Percentiles rank a stretch among this genome's conserved stretches.
These are phyloP conservation scores for Centropyge bicolor DNA, from an alignment of 2,797 vertebrate species.

Conservation along the genomic window DNA sequence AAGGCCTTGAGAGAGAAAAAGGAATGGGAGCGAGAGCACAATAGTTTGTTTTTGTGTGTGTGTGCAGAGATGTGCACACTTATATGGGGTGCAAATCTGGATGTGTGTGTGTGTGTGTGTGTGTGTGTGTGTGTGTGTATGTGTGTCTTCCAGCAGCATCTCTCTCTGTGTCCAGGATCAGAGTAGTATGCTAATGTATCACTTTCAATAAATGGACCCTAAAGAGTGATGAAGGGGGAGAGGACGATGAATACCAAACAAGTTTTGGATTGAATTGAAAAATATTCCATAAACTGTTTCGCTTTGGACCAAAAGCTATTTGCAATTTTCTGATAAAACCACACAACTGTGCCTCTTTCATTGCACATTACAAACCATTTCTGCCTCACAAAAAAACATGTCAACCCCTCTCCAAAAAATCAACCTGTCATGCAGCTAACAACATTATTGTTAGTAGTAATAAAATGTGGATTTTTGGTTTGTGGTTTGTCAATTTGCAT, in stretches of 20 bases:
- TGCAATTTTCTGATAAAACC: background rate
- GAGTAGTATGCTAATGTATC: conserved; percentile 28
- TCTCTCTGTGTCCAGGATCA: conserved; percentile 30
- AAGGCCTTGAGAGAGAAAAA: conserved; percentile 60
- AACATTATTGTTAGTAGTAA: background rate
- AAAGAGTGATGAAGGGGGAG: background rate
- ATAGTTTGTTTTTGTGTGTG: conserved; percentile 48
- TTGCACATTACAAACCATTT: background rate
- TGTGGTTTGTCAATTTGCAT: background rate
- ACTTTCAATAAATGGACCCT: conserved; percentile 29
- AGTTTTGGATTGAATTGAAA: background rate
- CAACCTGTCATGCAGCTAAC: background rate
- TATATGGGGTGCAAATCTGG: conserved; percentile 20
- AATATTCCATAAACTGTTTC: background rate
- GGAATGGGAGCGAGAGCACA: conserved; percentile 46
- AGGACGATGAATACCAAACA: conserved; percentile 10
- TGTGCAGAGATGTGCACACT: conserved; percentile 19
- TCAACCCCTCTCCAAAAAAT: background rate
- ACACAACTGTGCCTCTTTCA: background rate
- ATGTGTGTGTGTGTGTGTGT: conserved; percentile 18
- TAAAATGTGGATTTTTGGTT: background rate
- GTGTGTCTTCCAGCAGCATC: conserved; percentile 28
- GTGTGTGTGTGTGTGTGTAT: conserved; percentile 18
- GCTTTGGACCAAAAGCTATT: conserved; percentile 3
- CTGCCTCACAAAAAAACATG: background rate